These are phyloP conservation scores for Cheilosia impressa DNA, from an alignment of 2,888 invertebrate species.

Conservation along the genomic window DNA sequence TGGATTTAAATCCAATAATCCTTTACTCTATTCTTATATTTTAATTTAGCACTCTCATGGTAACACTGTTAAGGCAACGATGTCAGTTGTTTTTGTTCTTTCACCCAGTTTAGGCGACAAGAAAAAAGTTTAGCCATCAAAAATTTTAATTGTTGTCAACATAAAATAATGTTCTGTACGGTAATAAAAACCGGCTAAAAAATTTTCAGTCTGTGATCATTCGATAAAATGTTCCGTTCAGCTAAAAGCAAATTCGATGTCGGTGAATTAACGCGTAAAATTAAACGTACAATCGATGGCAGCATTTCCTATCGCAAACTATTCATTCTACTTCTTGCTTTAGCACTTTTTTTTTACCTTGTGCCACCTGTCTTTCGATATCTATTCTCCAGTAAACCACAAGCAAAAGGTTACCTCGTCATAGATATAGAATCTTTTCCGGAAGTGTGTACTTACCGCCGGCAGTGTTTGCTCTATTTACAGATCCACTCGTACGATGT, in stretches of 20 bases:
- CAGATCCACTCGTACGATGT: constrained; percentile 86
- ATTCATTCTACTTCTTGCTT: constrained; percentile 83
- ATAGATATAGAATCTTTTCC: constrained; percentile 1
- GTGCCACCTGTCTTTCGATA: constrained; percentile 87
- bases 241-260: constrained; percentile 82
- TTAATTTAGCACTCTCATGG: background rate
- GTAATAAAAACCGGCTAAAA: constrained; percentile 58
- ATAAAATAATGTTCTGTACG: constrained; percentile 62
- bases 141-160: constrained; percentile 62
- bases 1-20: too few relatives aligned
- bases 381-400: constrained; percentile 85
- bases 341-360: constrained; percentile 87
- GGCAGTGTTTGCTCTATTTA: background rate
- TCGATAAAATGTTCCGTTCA: constrained; percentile 80
- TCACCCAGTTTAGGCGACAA: constrained; percentile 6
- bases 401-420: constrained; percentile 80
- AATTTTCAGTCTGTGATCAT: constrained; percentile 14
- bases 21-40: background rate
- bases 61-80: background rate
- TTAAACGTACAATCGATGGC: constrained; percentile 81
- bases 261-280: constrained; percentile 80
- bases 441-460: background rate
- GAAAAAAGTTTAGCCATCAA: constrained; percentile 1
- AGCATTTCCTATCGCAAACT: constrained; percentile 82
- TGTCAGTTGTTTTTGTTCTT: constrained; percentile 7